Conservation (phyloP, 2,888 invertebrate species). For the Drosophila yooni region DNA sequence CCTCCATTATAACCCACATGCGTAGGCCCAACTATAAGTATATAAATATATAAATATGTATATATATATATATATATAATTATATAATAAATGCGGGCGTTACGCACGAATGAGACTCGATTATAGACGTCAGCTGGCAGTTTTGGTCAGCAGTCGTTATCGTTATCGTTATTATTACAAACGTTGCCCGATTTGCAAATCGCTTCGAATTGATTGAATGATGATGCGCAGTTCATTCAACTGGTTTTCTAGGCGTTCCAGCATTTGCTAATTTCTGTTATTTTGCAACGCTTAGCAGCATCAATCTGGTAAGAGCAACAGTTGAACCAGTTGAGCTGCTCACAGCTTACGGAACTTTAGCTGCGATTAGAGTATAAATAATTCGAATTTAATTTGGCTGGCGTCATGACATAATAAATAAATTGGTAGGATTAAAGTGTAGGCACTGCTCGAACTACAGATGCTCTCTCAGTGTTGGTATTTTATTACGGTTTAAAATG, state of each 20-base stretch:
- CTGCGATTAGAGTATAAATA: background rate
- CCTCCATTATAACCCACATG: background rate
- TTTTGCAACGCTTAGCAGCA: conserved; percentile 7
- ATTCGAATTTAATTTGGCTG: background rate
- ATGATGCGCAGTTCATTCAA: conserved; percentile 49
- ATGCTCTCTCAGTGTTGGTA: conserved; percentile 5
- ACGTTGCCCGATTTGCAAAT: conserved; percentile 33
- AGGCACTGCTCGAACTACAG: background rate
- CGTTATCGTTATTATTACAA: conserved; percentile 35
- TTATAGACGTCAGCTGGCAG: conserved; percentile 42
- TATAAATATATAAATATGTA: conserved; percentile 5
- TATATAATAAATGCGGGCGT: conserved; percentile 28
- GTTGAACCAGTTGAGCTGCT: conserved; percentile 18
- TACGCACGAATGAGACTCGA: conserved; percentile 53
- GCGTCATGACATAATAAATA: conserved; percentile 10
- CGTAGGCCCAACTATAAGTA: conserved; percentile 13
- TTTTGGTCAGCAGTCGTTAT: conserved; percentile 46
- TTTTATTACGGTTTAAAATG: background rate
- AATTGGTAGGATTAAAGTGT: background rate
- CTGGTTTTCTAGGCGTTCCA: conserved; percentile 28
- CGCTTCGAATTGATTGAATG: conserved; percentile 19
- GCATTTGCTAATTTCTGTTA: conserved; percentile 12
- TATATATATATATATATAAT: conserved; percentile 17
- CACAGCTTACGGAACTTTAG: background rate
- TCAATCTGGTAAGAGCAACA: conserved; percentile 1